Evolutionary conservation across 2,797 vertebrate genomes (phyloP), one percentile per base, ranked within the genome.

Genomic region (Urosaurus nigricauda): DNA sequence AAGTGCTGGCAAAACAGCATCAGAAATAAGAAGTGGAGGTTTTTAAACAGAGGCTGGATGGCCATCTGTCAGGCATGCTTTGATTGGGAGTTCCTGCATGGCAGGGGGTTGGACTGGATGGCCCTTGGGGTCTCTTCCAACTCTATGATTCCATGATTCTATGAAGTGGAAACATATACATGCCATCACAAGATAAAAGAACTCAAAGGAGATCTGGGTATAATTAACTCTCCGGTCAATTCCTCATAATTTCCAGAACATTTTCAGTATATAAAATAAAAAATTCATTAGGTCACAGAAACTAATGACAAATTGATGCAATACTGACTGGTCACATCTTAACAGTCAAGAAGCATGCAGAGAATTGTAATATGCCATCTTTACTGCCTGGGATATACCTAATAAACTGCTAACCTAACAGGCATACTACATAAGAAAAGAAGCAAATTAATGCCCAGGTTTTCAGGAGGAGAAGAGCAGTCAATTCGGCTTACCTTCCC

Each of bases 401-500:
- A 32, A n/a, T 26, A 13, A 60, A 75, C n/a, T 21, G 3, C 21
- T 7, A 83, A 2, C n/a, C n/a, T 13, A 35, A n/a, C 12, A 65
- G 35, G 35, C 8, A 80, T 58, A 2, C 12, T 17, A n/a, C 68
- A 37, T 13, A 65, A 35, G 37, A 74, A 8, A 13, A 51, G 4
- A 37, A 63, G 24, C 5, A 63, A 88, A 19, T 4, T 12, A 13
- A 47, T 2, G 47, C 11, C 24, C 32, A 29, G 60, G n/a, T 53
- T 37, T 80, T 9, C 24, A 19, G 5, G 8, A 60, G 63, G 17
- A 9, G 35, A 1, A 56, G 16, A 29, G 1, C 24, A 24, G 2
- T 12, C 12, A 0, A 37, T 58, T 35, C 43, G 60, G 90, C 95
- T 94, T 90, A 98, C 97, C 94, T 92, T 96, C 68, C 97, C 97